These are phyloP conservation scores for Acanthosoma haemorrhoidale DNA, from an alignment of 2,888 invertebrate species.

Conservation along the genomic window DNA sequence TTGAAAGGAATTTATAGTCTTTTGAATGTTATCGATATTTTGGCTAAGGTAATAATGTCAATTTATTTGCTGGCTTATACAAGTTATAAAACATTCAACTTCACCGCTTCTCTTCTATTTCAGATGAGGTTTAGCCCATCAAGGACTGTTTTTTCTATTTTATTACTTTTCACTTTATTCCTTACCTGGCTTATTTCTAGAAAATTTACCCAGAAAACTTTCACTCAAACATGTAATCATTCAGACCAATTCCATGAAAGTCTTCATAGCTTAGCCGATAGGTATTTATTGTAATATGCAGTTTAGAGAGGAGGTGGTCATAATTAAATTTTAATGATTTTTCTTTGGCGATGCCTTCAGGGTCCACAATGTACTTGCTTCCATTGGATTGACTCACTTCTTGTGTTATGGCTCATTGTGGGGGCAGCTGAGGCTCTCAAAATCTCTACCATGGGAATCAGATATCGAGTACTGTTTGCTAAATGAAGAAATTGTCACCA, in stretches of 20 bases:
- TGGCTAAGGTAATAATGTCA: background rate
- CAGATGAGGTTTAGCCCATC: constrained; percentile 43
- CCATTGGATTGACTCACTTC: constrained; percentile 51
- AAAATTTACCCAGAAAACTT: constrained; percentile 40
- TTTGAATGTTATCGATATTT: background rate
- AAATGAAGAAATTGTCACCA: constrained; percentile 48
- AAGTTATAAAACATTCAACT: too few species aligned
- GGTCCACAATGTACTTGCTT: constrained; percentile 47
- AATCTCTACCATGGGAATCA: constrained; percentile 53
- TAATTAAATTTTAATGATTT: background rate
- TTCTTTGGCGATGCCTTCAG: constrained; percentile 43
- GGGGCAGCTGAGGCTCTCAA: constrained; percentile 52
- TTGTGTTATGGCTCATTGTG: constrained; percentile 55
- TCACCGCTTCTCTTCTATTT: constrained; percentile 18
- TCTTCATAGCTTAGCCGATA: constrained; percentile 44
- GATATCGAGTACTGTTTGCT: constrained; percentile 52
- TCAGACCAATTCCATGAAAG: constrained; percentile 44
- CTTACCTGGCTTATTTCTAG: constrained; percentile 43
- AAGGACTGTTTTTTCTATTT: constrained; percentile 40
- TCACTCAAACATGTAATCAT: constrained; percentile 44
- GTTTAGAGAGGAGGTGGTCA: too few species aligned
- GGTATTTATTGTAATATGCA: constrained; percentile 39
- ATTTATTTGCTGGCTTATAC: too few species aligned
- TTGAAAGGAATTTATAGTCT: too few species aligned
- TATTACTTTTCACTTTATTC: constrained; percentile 40